Conservation (phyloP, 2,888 invertebrate species). For the Tachina grossa region DNA sequence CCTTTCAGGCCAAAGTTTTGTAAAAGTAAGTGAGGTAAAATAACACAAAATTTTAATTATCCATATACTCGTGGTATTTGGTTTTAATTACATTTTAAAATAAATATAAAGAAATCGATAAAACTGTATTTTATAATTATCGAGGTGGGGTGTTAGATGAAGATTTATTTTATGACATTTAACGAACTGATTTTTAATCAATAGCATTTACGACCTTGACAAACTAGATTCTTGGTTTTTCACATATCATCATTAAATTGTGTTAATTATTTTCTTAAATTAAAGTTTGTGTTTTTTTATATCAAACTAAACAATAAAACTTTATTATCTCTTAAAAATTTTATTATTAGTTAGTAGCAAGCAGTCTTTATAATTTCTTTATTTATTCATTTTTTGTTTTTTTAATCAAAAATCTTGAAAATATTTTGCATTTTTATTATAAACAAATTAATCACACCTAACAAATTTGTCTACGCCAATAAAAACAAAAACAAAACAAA, state of each 20-base stretch:
- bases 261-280: background rate
- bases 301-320: slow-evolving; percentile 13
- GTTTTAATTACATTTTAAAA: too few species aligned
- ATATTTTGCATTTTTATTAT: slow-evolving; percentile 66
- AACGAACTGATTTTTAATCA: background rate
- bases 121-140: too few species aligned
- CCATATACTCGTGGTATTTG: too few species aligned
- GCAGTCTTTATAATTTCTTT: background rate
- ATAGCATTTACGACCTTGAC: background rate
- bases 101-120: too few species aligned
- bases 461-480: slow-evolving; percentile 69
- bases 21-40: too few species aligned
- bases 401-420: slow-evolving; percentile 53
- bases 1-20: too few species aligned
- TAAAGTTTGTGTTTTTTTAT: background rate
- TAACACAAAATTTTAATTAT: too few species aligned
- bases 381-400: slow-evolving; percentile 7
- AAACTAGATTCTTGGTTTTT: background rate
- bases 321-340: background rate
- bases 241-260: background rate
- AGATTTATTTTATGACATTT: background rate
- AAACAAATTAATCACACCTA: slow-evolving; percentile 68
- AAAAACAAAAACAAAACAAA: slow-evolving; percentile 22
- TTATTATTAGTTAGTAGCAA: background rate
- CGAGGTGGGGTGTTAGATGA: background rate